Evolutionary conservation across 1,140 invertebrate genomes (phyloP).

Genomic region (Diachasma alloeum): DNA sequence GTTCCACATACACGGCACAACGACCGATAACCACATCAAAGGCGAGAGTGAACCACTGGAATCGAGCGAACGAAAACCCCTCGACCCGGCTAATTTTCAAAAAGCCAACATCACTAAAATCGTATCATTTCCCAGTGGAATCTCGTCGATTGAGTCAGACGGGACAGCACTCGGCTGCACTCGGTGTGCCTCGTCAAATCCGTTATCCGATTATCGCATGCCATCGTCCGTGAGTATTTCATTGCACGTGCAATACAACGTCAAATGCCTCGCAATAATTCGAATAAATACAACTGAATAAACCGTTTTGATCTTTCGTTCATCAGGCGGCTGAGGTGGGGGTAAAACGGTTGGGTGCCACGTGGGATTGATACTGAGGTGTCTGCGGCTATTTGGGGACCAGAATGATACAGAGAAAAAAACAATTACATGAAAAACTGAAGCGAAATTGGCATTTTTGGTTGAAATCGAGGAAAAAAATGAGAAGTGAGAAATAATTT

Average conservation of each 20-base stretch:
- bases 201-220: conserved; percentile 28
- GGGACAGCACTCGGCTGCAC: not conserved
- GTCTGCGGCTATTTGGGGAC: not conserved
- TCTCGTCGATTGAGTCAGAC: conserved; percentile 12
- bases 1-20: conserved; percentile 14
- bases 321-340: too few relatives aligned
- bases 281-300: too few relatives aligned
- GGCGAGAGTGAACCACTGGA: not conserved
- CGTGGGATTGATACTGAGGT: not conserved
- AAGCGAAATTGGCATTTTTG: too few relatives aligned
- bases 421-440: too few relatives aligned
- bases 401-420: not conserved
- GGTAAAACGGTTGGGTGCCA: not conserved
- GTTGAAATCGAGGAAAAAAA: too few relatives aligned
- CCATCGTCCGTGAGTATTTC: conserved; percentile 13
- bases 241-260: not conserved
- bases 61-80: not conserved
- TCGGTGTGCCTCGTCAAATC: conserved; percentile 16
- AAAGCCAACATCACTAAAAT: not conserved
- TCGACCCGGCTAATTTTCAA: not conserved
- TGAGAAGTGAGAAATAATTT: too few relatives aligned
- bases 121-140: not conserved
- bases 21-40: not conserved
- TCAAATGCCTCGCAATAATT: too few relatives aligned
- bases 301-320: too few relatives aligned